Conservation (phyloP, 2,888 invertebrate genomes). For the Oeneis ivallda region DNA sequence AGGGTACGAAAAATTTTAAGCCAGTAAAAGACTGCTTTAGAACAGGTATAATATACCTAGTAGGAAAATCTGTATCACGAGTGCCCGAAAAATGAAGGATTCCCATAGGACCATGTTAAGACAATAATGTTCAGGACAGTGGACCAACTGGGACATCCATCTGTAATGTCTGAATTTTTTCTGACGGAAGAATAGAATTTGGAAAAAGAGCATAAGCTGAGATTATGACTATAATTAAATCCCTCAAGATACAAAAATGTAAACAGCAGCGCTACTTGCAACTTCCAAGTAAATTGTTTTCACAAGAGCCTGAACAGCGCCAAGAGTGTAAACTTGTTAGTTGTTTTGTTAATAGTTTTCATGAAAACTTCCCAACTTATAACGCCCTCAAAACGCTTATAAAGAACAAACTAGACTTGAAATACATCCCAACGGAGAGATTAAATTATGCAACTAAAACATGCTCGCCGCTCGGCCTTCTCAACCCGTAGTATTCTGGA, state of each 20-base stretch:
- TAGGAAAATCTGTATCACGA: too few relatives aligned
- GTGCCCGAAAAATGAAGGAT: too few relatives aligned
- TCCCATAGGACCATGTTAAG: too few relatives aligned
- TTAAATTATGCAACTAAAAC: background rate
- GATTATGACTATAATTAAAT: background rate
- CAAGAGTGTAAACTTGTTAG: constrained; percentile 12
- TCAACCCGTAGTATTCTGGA: background rate
- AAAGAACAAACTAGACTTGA: constrained; percentile 18
- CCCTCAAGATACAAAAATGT: background rate
- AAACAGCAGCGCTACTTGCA: constrained; percentile 13
- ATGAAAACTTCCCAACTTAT: constrained; percentile 22
- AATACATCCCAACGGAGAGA: background rate
- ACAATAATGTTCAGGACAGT: too few relatives aligned
- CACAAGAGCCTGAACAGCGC: constrained; percentile 5
- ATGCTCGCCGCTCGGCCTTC: background rate
- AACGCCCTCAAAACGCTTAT: constrained; percentile 15
- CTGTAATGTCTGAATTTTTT: too few relatives aligned
- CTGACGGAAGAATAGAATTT: background rate
- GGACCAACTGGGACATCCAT: too few relatives aligned
- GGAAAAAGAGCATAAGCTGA: background rate
- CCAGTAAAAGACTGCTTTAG: too few relatives aligned
- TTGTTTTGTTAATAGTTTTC: constrained; percentile 18
- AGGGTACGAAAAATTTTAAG: too few relatives aligned
- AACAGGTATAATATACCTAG: too few relatives aligned
- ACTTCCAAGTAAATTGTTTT: constrained; percentile 14